phyloP scores from a whole-genome alignment of 2,888 invertebrate species.

The Caenorhabditis sp. region DNA sequence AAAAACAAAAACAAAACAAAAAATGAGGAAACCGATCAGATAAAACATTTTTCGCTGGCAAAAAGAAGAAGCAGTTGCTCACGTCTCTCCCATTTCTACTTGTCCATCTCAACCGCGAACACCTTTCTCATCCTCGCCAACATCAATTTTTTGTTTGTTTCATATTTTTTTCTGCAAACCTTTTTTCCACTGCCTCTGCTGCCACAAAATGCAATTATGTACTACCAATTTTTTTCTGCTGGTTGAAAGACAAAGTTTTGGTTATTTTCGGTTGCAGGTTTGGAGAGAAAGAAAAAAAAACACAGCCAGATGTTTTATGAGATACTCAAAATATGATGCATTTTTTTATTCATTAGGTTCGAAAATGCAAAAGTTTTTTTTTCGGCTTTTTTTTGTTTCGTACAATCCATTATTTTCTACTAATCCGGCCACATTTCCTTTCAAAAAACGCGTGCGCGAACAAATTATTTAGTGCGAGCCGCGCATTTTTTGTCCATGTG shows the following conservation, averaged over 20 bases:
- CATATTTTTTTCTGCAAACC: not conserved
- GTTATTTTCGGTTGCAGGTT: not conserved
- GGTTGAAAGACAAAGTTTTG: not conserved
- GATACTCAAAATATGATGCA: not conserved
- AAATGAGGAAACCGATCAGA: not conserved
- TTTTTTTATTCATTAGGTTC: slow-evolving; percentile 1
- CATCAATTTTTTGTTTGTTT: not conserved
- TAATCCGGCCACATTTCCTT: too few species aligned
- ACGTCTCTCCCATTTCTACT: not conserved
- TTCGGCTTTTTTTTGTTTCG: not conserved
- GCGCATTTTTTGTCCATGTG: too few species aligned
- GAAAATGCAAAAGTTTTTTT: not conserved
- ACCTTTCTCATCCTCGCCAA: not conserved
- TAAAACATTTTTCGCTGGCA: not conserved
- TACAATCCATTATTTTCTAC: not conserved
- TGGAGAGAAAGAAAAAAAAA: not conserved
- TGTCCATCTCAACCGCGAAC: slow-evolving; percentile 3
- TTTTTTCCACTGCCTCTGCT: too few species aligned
- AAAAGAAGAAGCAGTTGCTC: not conserved
- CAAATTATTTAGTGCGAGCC: too few species aligned
- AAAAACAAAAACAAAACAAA: too few species aligned
- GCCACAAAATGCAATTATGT: slow-evolving; percentile 3
- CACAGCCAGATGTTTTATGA: not conserved
- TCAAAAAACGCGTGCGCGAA: too few species aligned
- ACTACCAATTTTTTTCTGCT: slow-evolving; percentile 1